Evolutionary conservation across 2,888 invertebrate genomes (phyloP).

Genomic region (Rhagonycha lutea): DNA sequence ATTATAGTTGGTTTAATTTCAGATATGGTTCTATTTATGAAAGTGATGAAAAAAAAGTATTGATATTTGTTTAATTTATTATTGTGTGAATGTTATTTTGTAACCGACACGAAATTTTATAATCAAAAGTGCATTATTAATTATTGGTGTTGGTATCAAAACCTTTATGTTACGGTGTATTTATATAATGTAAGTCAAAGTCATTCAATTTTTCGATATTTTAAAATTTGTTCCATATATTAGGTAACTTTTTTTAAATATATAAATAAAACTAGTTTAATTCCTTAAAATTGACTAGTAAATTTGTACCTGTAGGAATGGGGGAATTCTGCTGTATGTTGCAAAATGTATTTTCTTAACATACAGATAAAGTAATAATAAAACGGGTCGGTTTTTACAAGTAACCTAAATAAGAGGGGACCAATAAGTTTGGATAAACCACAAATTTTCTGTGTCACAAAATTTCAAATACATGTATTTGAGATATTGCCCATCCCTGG

Average conservation of each 20-base stretch:
- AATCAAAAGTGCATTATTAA: neutral
- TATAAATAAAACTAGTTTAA: neutral
- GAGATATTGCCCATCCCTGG: too few species aligned
- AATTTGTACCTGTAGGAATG: too few species aligned
- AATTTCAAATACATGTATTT: too few species aligned
- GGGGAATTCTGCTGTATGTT: too few species aligned
- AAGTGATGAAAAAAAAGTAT: constrained; percentile 77
- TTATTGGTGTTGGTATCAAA: neutral
- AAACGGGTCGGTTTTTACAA: too few species aligned
- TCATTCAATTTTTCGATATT: neutral
- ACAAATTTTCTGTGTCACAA: too few species aligned
- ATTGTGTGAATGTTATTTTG: neutral
- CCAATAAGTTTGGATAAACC: too few species aligned
- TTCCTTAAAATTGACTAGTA: neutral
- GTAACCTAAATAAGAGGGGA: too few species aligned
- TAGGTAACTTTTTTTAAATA: neutral
- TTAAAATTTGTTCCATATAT: neutral
- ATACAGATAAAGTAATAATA: too few species aligned
- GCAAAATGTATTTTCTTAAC: too few species aligned
- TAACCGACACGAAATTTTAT: neutral
- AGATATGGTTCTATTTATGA: constrained; percentile 95
- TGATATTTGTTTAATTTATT: constrained; percentile 15
- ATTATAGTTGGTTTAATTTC: constrained; percentile 47
- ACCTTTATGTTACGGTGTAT: neutral
- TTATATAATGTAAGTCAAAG: neutral